These are phyloP conservation scores for Cotesia typhae DNA, from an alignment of 1,140 invertebrate species.

Conservation along the genomic window DNA sequence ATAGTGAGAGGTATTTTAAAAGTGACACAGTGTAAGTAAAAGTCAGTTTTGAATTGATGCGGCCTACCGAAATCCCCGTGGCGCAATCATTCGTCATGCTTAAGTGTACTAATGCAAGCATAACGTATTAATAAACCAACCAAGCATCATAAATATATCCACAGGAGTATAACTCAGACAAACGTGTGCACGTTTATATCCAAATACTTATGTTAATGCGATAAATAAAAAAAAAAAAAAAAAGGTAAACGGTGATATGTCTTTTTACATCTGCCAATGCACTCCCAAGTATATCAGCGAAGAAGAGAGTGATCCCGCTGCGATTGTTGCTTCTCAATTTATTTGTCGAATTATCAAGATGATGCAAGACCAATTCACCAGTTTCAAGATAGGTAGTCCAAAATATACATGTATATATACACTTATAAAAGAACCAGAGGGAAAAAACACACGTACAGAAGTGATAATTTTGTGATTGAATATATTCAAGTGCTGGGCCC, in stretches of 20 bases:
- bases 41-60: constrained; percentile 39
- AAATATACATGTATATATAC: constrained; percentile 16
- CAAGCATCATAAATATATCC: constrained; percentile 39
- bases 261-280: constrained; percentile 58
- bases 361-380: constrained; percentile 19
- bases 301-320: constrained; percentile 18
- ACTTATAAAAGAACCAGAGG: constrained; percentile 11
- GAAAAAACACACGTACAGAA: constrained; percentile 55
- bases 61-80: constrained; percentile 51
- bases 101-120: constrained; percentile 64
- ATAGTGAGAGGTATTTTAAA: constrained; percentile 6
- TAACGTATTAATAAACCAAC: constrained; percentile 63
- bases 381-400: background rate
- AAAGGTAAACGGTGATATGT: constrained; percentile 49
- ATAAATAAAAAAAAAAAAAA: constrained; percentile 48
- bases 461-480: constrained; percentile 66
- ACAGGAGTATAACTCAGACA: constrained; percentile 26
- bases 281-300: background rate
- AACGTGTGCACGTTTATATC: constrained; percentile 46
- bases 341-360: constrained; percentile 19
- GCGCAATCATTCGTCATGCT: constrained; percentile 63
- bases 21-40: background rate
- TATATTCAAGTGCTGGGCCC: constrained; percentile 57
- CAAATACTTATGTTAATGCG: constrained; percentile 63
- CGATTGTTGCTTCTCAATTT: constrained; percentile 16